Conservation (phyloP, 2,113 vertebrate genomes). For the Toxotes chatareus region DNA sequence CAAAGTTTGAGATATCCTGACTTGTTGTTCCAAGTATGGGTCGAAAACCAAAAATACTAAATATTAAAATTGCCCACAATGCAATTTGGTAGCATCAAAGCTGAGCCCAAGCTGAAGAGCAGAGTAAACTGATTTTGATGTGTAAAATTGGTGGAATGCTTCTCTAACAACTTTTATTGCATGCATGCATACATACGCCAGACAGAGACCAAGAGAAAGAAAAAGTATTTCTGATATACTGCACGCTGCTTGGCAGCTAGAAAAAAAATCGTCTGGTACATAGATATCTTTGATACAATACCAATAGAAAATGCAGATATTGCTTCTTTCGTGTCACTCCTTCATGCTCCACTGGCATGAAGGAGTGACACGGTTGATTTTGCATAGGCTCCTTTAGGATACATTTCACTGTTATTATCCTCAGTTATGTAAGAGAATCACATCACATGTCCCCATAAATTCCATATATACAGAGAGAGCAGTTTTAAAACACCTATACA, state of each 20-base stretch:
- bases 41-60: not conserved
- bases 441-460: constrained; percentile 38
- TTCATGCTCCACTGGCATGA: not conserved
- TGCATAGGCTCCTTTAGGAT: not conserved
- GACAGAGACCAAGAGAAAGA: not conserved
- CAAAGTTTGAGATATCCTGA: not conserved
- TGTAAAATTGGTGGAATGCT: not conserved
- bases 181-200: not conserved
- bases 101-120: not conserved
- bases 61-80: not conserved
- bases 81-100: not conserved
- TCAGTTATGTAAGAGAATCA: constrained; percentile 52
- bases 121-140: not conserved
- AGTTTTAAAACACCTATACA: constrained; percentile 33
- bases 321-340: not conserved
- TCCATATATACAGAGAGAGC: not conserved
- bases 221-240: not conserved
- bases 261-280: not conserved
- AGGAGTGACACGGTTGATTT: not conserved
- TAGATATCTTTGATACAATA: not conserved
- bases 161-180: not conserved
- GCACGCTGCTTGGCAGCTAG: not conserved
- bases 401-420: constrained; percentile 45
- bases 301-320: not conserved
- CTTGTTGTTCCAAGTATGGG: not conserved